These are phyloP conservation scores for Circaetus gallicus DNA, from an alignment of 2,113 vertebrate species.

Conservation along the genomic window DNA sequence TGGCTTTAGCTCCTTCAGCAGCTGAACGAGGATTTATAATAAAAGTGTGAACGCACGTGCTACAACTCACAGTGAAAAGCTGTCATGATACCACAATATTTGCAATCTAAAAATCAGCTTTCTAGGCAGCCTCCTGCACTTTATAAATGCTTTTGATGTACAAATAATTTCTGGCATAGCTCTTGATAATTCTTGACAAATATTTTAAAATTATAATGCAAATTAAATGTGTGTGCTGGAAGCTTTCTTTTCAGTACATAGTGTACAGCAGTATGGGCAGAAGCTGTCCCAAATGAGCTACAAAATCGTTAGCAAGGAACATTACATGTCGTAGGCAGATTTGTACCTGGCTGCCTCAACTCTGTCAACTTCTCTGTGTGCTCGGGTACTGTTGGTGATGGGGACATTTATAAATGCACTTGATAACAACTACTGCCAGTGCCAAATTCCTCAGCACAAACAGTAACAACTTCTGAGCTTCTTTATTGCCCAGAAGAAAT, in stretches of 20 bases:
- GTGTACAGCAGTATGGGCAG: not conserved
- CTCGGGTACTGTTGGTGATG: not conserved
- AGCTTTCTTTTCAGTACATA: not conserved
- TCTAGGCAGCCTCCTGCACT: not conserved
- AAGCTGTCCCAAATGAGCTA: not conserved
- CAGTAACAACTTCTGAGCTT: not conserved
- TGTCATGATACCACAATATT: not conserved
- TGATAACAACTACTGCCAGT: not conserved
- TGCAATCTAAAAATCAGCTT: not conserved
- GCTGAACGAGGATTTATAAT: not conserved
- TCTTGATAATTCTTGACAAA: not conserved
- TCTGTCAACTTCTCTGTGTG: not conserved
- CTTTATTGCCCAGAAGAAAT: not conserved
- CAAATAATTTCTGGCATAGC: not conserved
- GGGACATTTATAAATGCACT: not conserved
- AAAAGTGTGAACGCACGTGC: not conserved
- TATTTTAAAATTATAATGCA: not conserved
- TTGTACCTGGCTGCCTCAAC: not conserved
- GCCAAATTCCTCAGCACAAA: not conserved
- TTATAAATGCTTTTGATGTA: not conserved
- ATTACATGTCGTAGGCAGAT: not conserved
- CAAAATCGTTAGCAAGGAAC: not conserved
- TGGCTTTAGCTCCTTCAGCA: conserved; percentile 17
- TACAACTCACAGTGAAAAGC: not conserved
- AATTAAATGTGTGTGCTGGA: not conserved